phyloP scores from a whole-genome alignment of 2,113 vertebrate species.

The Elachura formosa region DNA sequence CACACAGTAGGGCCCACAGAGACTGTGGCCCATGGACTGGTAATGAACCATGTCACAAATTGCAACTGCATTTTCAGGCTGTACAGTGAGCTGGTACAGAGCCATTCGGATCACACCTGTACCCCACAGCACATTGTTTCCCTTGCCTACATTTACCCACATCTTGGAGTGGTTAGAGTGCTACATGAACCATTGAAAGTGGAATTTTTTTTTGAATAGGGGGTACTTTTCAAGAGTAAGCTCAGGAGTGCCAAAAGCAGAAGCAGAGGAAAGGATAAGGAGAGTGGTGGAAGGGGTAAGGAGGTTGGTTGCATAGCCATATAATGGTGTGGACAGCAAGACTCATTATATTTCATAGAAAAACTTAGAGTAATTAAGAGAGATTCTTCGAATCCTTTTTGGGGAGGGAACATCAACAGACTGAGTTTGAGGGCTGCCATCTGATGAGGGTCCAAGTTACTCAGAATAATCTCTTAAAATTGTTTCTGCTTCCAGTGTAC shows the following conservation, averaged over 20 bases:
- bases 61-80: not conserved
- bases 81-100: not conserved
- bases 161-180: constrained; percentile 5
- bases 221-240: not conserved
- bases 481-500: not conserved
- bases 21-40: not conserved
- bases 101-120: not conserved
- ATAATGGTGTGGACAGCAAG: not conserved
- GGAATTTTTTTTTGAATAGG: not conserved
- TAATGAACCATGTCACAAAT: not conserved
- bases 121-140: not conserved
- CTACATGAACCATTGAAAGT: not conserved
- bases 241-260: not conserved
- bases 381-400: not conserved
- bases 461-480: not conserved
- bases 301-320: not conserved
- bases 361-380: not conserved
- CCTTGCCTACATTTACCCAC: not conserved
- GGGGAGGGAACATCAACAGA: not conserved
- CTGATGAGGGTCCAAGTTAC: not conserved
- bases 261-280: not conserved
- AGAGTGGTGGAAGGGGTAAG: not conserved
- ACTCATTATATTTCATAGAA: not conserved
- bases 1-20: not conserved
- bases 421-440: not conserved